These are phyloP conservation scores for Carlito syrichta DNA, from an alignment of 2,113 vertebrate species.

Conservation along the genomic window DNA sequence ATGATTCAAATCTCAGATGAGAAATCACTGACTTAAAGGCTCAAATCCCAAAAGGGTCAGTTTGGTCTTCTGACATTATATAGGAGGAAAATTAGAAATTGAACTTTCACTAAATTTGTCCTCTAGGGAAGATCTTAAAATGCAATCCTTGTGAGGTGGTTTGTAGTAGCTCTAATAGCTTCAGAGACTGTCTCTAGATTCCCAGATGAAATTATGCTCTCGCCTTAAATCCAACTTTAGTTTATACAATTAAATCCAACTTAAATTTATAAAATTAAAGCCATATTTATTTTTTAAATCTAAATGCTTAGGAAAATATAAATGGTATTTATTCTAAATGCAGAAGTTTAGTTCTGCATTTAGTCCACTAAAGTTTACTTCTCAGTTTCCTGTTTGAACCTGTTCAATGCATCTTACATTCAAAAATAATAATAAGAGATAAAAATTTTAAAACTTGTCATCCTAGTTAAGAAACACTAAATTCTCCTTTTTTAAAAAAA, in stretches of 20 bases:
- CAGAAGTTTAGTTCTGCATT: background rate
- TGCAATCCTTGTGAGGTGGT: background rate
- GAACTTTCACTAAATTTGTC: slow-evolving; percentile 1
- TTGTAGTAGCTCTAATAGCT: background rate
- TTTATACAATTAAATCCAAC: slow-evolving; percentile 13
- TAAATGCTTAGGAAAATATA: background rate
- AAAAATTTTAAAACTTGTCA: background rate
- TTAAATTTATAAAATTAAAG: background rate
- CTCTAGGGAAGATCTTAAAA: background rate
- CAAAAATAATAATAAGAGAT: background rate
- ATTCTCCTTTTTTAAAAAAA: background rate
- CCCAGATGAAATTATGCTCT: background rate
- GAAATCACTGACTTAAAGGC: slow-evolving; percentile 12
- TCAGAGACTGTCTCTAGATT: background rate
- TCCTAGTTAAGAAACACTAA: background rate
- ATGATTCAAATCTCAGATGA: background rate
- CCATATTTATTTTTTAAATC: background rate
- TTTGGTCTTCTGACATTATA: slow-evolving; percentile 2
- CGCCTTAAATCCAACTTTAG: background rate
- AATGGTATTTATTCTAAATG: background rate
- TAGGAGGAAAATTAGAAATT: slow-evolving; percentile 9
- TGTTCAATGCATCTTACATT: background rate
- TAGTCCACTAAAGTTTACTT: background rate
- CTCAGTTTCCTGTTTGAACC: background rate
- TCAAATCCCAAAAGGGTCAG: background rate